These are phyloP conservation scores for Hirundo rustica DNA, from an alignment of 2,797 vertebrate species.

Conservation along the genomic window DNA sequence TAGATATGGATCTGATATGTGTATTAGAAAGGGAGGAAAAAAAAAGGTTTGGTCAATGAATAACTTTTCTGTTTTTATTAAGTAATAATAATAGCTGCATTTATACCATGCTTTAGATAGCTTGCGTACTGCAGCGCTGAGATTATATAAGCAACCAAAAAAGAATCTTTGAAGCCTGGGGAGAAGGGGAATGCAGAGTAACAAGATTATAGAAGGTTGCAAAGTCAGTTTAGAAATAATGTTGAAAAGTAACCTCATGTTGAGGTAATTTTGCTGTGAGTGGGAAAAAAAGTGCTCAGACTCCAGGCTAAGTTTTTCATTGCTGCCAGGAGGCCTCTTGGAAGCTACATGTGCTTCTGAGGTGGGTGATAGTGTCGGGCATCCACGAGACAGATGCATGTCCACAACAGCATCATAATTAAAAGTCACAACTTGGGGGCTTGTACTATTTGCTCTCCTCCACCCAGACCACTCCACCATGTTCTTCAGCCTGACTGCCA, in stretches of 20 bases:
- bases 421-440: neutral
- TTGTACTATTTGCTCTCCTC: neutral
- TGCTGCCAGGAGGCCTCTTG: neutral
- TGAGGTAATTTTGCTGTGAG: neutral
- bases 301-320: neutral
- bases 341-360: neutral
- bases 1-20: constrained; percentile 5
- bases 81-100: neutral
- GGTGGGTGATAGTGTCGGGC: neutral
- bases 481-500: neutral
- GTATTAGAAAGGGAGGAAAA: neutral
- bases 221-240: neutral
- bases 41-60: neutral
- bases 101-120: neutral
- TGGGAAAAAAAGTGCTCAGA: neutral
- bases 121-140: neutral
- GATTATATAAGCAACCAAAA: neutral
- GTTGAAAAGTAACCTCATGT: neutral
- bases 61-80: constrained; percentile 18
- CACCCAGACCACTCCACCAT: neutral
- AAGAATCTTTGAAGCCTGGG: neutral
- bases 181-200: neutral
- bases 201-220: neutral
- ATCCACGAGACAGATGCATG: neutral
- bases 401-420: neutral